Evolutionary conservation across 1,140 invertebrate genomes (phyloP).

Genomic region (Aleiodes sp.): DNA sequence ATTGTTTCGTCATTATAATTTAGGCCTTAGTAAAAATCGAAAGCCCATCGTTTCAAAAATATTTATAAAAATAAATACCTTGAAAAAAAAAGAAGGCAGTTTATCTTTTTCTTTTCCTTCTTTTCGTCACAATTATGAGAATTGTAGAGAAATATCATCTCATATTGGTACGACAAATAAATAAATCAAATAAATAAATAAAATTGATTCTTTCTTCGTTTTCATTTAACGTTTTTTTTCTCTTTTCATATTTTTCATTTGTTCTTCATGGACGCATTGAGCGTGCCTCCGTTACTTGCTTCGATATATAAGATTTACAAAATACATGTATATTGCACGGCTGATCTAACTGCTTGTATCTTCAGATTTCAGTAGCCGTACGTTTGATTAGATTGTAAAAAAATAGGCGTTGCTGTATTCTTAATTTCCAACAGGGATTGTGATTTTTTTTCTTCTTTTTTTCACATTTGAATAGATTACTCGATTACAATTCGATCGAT

Average conservation of each 20-base stretch:
- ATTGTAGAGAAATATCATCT: conserved; percentile 45
- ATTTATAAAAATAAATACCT: conserved; percentile 68
- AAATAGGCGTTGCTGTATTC: conserved; percentile 46
- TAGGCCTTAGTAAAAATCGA: neutral
- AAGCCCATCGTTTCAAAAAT: conserved; percentile 45
- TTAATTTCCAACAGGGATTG: conserved; percentile 46
- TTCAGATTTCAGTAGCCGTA: conserved; percentile 39
- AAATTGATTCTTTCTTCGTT: conserved; percentile 49
- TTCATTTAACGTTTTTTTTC: conserved; percentile 55
- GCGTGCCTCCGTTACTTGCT: conserved; percentile 21
- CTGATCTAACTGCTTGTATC: conserved; percentile 35
- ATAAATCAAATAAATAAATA: conserved; percentile 68
- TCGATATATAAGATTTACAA: conserved; percentile 58
- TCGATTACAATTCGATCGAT: neutral
- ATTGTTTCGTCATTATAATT: conserved; percentile 19
- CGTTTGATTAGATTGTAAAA: conserved; percentile 44
- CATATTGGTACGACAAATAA: conserved; percentile 57
- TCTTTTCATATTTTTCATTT: conserved; percentile 16
- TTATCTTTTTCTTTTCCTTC: too few relatives aligned
- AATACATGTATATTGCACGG: conserved; percentile 45
- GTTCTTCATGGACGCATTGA: conserved; percentile 1
- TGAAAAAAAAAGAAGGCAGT: conserved; percentile 47
- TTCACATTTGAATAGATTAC: conserved; percentile 35
- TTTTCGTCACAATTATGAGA: conserved; percentile 25
- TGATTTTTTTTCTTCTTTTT: conserved; percentile 29